A percentile compares a stretch with the other conserved stretches of the same genome.
phyloP scores from a whole-genome alignment of 2,797 vertebrate genomes.

The Anguilla obscura region DNA sequence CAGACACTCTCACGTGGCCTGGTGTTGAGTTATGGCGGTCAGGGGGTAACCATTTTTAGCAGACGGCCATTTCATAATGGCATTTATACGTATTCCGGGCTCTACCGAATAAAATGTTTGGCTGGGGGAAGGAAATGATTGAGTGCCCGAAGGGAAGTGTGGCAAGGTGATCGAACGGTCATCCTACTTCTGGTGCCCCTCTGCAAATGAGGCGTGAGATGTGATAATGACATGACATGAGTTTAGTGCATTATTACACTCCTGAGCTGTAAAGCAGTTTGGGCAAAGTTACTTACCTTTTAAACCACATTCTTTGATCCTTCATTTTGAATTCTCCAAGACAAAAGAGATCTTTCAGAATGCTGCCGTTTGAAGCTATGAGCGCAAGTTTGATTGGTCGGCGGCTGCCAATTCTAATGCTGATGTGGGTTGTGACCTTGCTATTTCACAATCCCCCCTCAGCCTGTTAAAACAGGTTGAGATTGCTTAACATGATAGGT shows the following conservation, averaged over 20 bases:
- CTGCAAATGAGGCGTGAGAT: neutral
- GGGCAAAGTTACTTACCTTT: neutral
- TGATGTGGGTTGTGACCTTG: conserved; percentile 36
- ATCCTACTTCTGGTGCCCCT: neutral
- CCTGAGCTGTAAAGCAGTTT: neutral
- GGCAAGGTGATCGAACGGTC: neutral
- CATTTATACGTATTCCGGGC: conserved; percentile 50
- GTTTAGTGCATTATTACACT: neutral
- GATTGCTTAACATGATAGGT: conserved; percentile 48
- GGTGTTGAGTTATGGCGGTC: conserved; percentile 54
- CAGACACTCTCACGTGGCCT: conserved; percentile 59
- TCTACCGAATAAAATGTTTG: conserved; percentile 54
- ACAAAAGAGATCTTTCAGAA: neutral
- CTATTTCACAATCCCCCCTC: neutral
- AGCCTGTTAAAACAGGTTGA: conserved; percentile 50
- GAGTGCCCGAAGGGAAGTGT: conserved; percentile 8
- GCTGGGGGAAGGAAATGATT: conserved; percentile 54
- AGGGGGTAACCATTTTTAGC: conserved; percentile 54
- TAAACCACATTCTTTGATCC: neutral
- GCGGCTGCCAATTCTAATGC: neutral
- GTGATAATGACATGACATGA: neutral
- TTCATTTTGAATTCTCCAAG: neutral
- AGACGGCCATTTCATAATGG: conserved; percentile 58
- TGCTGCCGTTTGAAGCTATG: neutral
- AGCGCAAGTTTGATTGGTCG: neutral